Evolutionary conservation across 1,140 invertebrate species (phyloP).

Genomic region (Drosophila yakuba): DNA sequence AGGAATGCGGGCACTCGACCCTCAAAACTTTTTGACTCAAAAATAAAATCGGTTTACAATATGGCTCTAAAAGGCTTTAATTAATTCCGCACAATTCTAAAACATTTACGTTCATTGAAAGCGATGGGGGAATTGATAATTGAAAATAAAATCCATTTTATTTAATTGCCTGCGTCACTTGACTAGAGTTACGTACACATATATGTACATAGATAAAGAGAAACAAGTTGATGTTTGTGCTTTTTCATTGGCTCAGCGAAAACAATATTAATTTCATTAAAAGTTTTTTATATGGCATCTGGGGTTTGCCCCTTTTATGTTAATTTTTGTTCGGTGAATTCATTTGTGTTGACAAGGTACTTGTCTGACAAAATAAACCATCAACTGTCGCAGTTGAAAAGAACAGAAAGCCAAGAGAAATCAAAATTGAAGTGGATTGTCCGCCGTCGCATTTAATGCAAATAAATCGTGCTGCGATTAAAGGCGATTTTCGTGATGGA

Average conservation of each 20-base stretch:
- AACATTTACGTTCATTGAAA: constrained; percentile 16
- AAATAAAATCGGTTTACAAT: not conserved
- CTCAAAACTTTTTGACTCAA: not conserved
- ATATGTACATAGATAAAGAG: not conserved
- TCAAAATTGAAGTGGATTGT: constrained; percentile 46
- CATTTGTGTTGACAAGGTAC: constrained; percentile 62
- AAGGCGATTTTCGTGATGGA: constrained; percentile 59
- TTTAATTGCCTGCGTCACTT: constrained; percentile 38
- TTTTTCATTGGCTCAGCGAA: constrained; percentile 17
- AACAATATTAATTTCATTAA: constrained; percentile 50
- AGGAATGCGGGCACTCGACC: not conserved
- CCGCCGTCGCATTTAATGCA: constrained; percentile 30
- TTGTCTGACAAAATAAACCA: constrained; percentile 60
- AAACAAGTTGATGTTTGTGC: not conserved
- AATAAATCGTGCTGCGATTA: constrained; percentile 60
- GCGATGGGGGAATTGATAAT: constrained; percentile 6
- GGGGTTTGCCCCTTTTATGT: constrained; percentile 8
- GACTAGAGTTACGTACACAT: constrained; percentile 8
- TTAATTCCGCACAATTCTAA: not conserved
- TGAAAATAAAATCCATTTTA: constrained; percentile 21
- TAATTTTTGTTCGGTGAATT: constrained; percentile 29
- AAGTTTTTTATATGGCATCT: constrained; percentile 24
- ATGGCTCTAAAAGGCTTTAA: not conserved
- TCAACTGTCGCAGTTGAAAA: constrained; percentile 27
- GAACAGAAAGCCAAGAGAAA: constrained; percentile 11